Evolutionary conservation across 2,888 invertebrate species (phyloP), one percentile per base, ranked within the genome.

Genomic region (Sclerodermus sp.): DNA sequence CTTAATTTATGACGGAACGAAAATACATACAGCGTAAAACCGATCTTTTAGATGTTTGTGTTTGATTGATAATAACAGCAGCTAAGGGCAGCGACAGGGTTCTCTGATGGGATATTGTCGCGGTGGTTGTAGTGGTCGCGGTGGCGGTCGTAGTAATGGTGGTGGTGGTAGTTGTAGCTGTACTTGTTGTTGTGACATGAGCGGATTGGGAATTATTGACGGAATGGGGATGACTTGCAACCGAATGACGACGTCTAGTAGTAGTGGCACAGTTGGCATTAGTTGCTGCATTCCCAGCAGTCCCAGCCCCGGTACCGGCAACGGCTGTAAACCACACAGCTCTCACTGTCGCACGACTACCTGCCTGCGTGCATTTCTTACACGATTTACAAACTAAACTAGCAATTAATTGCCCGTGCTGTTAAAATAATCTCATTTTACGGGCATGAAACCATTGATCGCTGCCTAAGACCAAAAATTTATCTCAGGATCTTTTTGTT

Each of bases 61-160:
- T 71, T 75, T 77, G 76, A 77, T 68, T 74, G 76, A 76, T 75
- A 76, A 71, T 73, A 69, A 72, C 84, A 51, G 84, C 85, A 6
- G 85, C 83, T 58, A 88, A 76, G 55, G 88, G 87, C 73, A 87
- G 85, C 69, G 87, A 88, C 73, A 87, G 81, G 58, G 88, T 88
- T 74, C 88, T 82, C 76, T 85, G 87, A 79, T 88, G 88, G 70
- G 76, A 76, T 70, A 76, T 76, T 71, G 76, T 71, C 65, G 73
- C 67, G 67, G 64, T 65, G 59, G 66, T 70, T 58, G 68, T 70
- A 49, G 60, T 60, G 47, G 62, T 66, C 42, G 55, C 57, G 56
- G 61, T 63, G 50, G 64, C 54, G 51, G 59, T 60, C 44, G 57
- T 58, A 47, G 63, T 67, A 58, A 62, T 58, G 51, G 60, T 60